These are phyloP conservation scores for Apodemia zela DNA, from an alignment of 2,888 invertebrate genomes.

Conservation along the genomic window DNA sequence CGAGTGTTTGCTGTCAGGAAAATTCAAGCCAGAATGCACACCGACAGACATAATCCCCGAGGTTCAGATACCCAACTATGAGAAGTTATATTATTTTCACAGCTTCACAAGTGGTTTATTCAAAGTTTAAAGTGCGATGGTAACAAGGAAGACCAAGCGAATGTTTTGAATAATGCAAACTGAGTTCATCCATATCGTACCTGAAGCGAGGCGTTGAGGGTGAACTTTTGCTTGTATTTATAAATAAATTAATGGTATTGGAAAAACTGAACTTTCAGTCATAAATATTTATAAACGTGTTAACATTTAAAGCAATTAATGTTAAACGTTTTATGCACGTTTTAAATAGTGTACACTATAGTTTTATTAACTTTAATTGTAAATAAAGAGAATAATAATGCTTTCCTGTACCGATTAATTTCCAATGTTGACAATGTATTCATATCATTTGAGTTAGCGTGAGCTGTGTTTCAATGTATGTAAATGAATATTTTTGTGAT, in stretches of 20 bases:
- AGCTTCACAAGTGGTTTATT: slow-evolving; percentile 53
- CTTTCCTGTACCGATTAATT: no score
- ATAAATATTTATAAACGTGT: slow-evolving; percentile 19
- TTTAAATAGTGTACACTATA: neutral
- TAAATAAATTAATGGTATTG: slow-evolving; percentile 32
- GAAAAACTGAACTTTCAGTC: slow-evolving; percentile 21
- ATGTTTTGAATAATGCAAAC: slow-evolving; percentile 58
- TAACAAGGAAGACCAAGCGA: slow-evolving; percentile 43
- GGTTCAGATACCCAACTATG: slow-evolving; percentile 21
- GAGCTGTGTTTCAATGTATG: neutral
- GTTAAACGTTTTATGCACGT: slow-evolving; percentile 2
- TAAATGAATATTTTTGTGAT: no score
- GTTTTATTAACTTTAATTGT: neutral
- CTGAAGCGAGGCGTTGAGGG: slow-evolving; percentile 22
- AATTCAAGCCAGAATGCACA: slow-evolving; percentile 15
- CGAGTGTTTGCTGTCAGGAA: slow-evolving; percentile 8
- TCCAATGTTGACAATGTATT: no score
- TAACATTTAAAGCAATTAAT: neutral
- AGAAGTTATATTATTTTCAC: slow-evolving; percentile 63
- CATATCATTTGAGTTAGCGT: no score
- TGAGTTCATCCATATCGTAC: slow-evolving; percentile 35
- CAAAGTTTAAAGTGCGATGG: slow-evolving; percentile 69
- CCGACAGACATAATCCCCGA: slow-evolving; percentile 15
- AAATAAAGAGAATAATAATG: no score
- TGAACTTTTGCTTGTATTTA: slow-evolving; percentile 28